phyloP scores from a whole-genome alignment of 2,797 vertebrate genomes.

The Malurus splendens region DNA sequence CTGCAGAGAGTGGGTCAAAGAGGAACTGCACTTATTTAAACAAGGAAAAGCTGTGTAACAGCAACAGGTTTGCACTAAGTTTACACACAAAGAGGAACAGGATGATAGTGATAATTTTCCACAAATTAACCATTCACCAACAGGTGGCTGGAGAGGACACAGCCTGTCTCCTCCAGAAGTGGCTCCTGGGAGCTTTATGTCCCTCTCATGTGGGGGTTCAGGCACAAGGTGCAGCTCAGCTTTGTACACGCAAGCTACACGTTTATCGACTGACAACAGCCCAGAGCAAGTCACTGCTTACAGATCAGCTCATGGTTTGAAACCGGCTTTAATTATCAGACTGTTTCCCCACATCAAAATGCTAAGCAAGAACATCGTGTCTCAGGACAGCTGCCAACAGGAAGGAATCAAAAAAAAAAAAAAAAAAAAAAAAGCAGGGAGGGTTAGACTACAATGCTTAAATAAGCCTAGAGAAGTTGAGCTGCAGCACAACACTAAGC shows the following conservation, averaged over 20 bases:
- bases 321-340: slow-evolving; percentile 62
- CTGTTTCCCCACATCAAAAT: slow-evolving; percentile 66
- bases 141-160: not conserved
- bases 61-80: not conserved
- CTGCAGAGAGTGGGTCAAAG: not conserved
- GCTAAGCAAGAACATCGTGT: slow-evolving; percentile 61
- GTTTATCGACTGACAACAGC: slow-evolving; percentile 5
- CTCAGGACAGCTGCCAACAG: slow-evolving; percentile 62
- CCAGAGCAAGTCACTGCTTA: slow-evolving; percentile 28
- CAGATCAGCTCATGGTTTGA: slow-evolving; percentile 41
- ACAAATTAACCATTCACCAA: not conserved
- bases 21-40: not conserved
- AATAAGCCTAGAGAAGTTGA: slow-evolving; percentile 6
- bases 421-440: not conserved
- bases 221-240: not conserved
- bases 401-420: slow-evolving; percentile 46
- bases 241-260: not conserved
- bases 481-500: not conserved
- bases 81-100: not conserved
- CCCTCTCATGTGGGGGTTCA: rapidly evolving
- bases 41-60: not conserved
- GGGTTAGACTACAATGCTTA: not conserved
- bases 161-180: not conserved
- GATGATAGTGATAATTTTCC: not conserved
- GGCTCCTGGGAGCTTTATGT: not conserved